Evolutionary conservation across 2,797 vertebrate genomes (phyloP).

Genomic region (Pangasius mekongensis): DNA sequence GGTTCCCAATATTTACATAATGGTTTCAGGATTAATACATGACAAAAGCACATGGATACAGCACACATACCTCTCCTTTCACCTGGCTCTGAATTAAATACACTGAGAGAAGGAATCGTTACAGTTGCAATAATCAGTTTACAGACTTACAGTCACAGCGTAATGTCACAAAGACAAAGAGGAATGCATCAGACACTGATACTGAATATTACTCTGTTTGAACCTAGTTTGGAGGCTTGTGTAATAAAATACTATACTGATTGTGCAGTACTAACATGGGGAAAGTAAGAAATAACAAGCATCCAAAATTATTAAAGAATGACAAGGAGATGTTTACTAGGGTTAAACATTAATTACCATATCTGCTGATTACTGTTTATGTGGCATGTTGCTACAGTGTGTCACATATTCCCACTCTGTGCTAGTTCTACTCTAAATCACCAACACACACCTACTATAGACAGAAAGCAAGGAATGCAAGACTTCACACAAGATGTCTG

Average conservation of each 20-base stretch:
- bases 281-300: neutral
- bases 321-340: constrained; percentile 12
- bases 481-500: neutral
- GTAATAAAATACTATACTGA: neutral
- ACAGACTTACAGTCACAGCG: neutral
- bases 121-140: neutral
- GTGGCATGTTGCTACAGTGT: neutral
- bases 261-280: neutral
- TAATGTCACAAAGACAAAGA: neutral
- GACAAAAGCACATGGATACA: constrained; percentile 26
- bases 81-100: neutral
- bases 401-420: neutral
- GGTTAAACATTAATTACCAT: constrained; percentile 33
- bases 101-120: neutral
- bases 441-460: neutral
- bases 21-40: constrained; percentile 12
- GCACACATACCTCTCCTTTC: neutral
- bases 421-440: neutral
- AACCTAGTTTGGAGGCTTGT: neutral
- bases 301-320: constrained; percentile 9
- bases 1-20: neutral
- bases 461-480: constrained; percentile 11
- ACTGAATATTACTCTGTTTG: neutral
- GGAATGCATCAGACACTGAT: constrained; percentile 1
- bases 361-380: constrained; percentile 23